These are phyloP conservation scores for Silvanus unidentatus DNA, from an alignment of 2,888 invertebrate genomes.

Conservation along the genomic window DNA sequence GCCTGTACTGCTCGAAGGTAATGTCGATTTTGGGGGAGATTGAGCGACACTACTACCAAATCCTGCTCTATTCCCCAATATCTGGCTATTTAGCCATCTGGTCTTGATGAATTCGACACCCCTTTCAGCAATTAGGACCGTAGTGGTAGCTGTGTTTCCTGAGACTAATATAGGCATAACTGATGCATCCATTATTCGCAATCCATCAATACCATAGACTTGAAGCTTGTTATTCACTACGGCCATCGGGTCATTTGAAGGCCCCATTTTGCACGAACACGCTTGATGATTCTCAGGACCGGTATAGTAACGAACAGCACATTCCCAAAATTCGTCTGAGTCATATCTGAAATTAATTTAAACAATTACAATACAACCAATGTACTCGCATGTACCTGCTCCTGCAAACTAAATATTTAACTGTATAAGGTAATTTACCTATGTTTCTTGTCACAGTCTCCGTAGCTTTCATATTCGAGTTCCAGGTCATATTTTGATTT, in stretches of 20 bases:
- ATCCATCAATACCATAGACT: conserved; percentile 58
- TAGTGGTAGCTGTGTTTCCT: conserved; percentile 44
- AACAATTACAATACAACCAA: too few species aligned
- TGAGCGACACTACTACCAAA: neutral
- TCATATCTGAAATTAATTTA: conserved; percentile 39
- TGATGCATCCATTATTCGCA: conserved; percentile 49
- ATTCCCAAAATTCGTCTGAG: conserved; percentile 69
- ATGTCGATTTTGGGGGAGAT: conserved; percentile 8
- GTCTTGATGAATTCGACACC: conserved; percentile 41
- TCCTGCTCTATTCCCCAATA: conserved; percentile 10
- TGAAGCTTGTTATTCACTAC: conserved; percentile 66
- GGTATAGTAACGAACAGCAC: conserved; percentile 63
- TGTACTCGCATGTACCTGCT: too few species aligned
- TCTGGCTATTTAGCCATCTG: conserved; percentile 28
- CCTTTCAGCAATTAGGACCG: conserved; percentile 44
- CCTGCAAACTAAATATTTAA: too few species aligned
- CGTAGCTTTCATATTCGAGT: conserved; percentile 47
- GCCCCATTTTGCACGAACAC: conserved; percentile 80
- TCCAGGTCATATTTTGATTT: conserved; percentile 54
- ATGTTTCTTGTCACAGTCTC: conserved; percentile 46
- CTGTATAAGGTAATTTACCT: too few species aligned
- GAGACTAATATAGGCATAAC: conserved; percentile 42
- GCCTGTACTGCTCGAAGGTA: conserved; percentile 6
- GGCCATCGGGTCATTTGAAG: conserved; percentile 60
- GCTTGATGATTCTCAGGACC: conserved; percentile 80